Base-by-base conservation (phyloP, 2,797 vertebrate genomes). In the Hyperoplus lanceolatus region DNA sequence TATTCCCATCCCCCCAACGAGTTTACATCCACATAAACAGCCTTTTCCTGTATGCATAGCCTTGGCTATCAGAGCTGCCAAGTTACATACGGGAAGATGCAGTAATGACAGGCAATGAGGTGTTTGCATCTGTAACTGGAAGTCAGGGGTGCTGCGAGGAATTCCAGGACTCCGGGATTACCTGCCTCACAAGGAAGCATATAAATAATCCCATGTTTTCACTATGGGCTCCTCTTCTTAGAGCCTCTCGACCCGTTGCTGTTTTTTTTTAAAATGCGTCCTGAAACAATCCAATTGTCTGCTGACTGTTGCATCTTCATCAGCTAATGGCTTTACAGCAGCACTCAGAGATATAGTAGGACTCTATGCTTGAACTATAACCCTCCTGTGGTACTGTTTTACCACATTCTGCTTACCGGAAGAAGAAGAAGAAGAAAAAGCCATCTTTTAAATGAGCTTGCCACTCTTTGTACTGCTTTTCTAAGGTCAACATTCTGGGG, bases 291-390 rank as follows among this genome's bases (percentile, higher is more conserved):
- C 18, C 59, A 54, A 41, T 75, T n/a, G 16, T 62, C n/a, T 67
- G 29, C 36, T 0, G 59, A 72, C 73, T 56, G 49, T 75, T 82
- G 62, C 60, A 13, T 59, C 50, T 87, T 93, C 88, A 94, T 94
- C 88, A 93, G 90, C 93, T 93, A 93, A 94, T 93, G 87, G 89
- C 57, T 93, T 91, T 87, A 88, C 83, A 90, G n/a, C 92, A 79
- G 87, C 91, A 92, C 85, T 89, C 86, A 85, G 9, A 87, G 68
- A 85, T 87, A 91, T 89, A 89, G 54, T 58, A 87, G 87, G 80
- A 88, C 81, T 89, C 91, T 90, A 84, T 87, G 84, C 72, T 59
- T 91, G 87, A 90, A 91, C 87, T 88, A 79, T 79, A 87, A 89
- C 78, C 84, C 85, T 87, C 29, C 75, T 56, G 80, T 85, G 78